phyloP scores from a whole-genome alignment of 2,113 vertebrate species.

The Cryptotis parvus region DNA sequence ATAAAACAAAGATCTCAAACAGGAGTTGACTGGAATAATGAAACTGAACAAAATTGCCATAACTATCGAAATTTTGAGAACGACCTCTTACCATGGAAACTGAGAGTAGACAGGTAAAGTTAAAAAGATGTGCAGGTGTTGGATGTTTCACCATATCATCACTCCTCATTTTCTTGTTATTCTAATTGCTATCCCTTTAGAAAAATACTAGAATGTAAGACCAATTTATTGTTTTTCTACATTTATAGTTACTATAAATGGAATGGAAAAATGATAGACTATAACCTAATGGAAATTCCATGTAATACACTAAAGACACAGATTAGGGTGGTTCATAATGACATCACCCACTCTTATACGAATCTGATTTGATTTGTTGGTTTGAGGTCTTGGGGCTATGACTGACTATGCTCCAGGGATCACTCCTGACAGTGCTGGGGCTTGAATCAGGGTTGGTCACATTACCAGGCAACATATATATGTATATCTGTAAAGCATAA shows the following conservation, averaged over 20 bases:
- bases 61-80: not conserved
- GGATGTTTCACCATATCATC: not conserved
- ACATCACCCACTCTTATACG: not conserved
- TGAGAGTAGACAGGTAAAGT: not conserved
- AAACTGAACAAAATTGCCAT: not conserved
- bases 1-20: not conserved
- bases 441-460: no score
- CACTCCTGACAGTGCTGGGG: no score
- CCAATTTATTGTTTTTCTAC: conserved; percentile 12
- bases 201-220: not conserved
- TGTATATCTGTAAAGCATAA: conserved; percentile 12
- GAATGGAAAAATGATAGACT: not conserved
- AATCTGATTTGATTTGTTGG: not conserved
- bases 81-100: not conserved
- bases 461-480: not conserved
- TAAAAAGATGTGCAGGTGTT: not conserved
- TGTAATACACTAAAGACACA: not conserved
- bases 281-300: not conserved
- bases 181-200: not conserved
- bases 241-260: conserved; percentile 12
- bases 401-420: not conserved
- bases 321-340: not conserved
- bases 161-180: not conserved
- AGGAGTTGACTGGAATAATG: not conserved
- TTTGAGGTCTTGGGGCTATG: no score